Base-by-base conservation (phyloP, 30 jellyfish, hydroid and myxozoan species). In the Catostylus mosaicus region DNA sequence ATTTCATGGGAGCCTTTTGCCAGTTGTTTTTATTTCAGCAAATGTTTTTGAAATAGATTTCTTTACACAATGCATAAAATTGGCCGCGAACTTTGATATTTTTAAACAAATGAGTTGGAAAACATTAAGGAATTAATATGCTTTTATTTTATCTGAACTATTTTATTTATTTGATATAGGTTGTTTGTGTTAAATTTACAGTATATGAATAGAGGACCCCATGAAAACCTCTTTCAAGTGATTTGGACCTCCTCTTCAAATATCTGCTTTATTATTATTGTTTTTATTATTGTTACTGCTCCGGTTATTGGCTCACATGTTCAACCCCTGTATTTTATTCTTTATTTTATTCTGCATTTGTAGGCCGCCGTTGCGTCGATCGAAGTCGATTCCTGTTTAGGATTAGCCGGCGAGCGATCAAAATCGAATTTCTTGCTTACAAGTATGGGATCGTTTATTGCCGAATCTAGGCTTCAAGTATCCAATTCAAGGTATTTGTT, bases 321-420 rank as follows among this genome's bases (percentile, higher is more conserved):
- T n/a, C n/a, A n/a, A n/a, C n/a, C n/a, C n/a, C n/a, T n/a, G n/a
- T n/a, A n/a, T n/a, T n/a, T n/a, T n/a, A n/a, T n/a, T n/a, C n/a
- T n/a, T n/a, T n/a, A n/a, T n/a, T n/a, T n/a, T n/a, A n/a, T n/a
- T n/a, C n/a, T n/a, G n/a, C n/a, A n/a, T n/a, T n/a, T n/a, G 30
- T 37, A 82, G 92, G 92, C 92, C 46, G 85, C 92, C 9, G 30
- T 82, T 31, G 92, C 83, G 12, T 68, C 85, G 50, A 57, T 67
- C 38, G 92, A 82, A 30, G 92, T 82, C 6, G 92, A 82, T 69
- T 68, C 92, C 16, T 68, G 86, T 82, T 62, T 82, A n/a, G 92
- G 77, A 7, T 33, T 82, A 14, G 73, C 92, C 5, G 82, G 85
- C 3, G 92, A 82, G 43, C 52, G 86, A 56, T 51, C 92, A 30